Evolutionary conservation across 2,113 vertebrate species (phyloP).

Genomic region (Lipophrys pholis): DNA sequence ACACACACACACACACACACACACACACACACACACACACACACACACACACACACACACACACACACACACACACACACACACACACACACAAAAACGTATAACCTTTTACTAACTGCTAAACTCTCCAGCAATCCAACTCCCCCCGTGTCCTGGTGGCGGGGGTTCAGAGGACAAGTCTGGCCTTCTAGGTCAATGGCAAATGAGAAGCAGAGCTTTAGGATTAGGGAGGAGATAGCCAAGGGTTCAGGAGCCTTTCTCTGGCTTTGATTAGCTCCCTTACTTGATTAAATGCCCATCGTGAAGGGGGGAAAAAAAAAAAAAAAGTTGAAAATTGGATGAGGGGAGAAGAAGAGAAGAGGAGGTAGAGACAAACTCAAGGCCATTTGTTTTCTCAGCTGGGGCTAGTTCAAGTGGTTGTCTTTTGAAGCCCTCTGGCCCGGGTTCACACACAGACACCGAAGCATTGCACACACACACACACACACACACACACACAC

Average conservation of each 20-base stretch:
- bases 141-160: conserved; percentile 61
- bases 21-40: conserved; percentile 21
- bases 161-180: conserved; percentile 68
- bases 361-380: conserved; percentile 69
- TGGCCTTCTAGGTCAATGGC: conserved; percentile 72
- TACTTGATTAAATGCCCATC: conserved; percentile 81
- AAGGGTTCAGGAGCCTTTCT: conserved; percentile 73
- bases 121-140: conserved; percentile 42
- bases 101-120: conserved; percentile 63
- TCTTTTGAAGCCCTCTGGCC: conserved; percentile 75
- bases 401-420: conserved; percentile 80
- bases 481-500: conserved; percentile 46
- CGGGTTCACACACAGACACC: conserved; percentile 51
- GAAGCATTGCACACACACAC: conserved; percentile 48
- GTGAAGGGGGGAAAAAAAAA: conserved; percentile 58
- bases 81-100: conserved; percentile 20
- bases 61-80: conserved; percentile 20
- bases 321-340: conserved; percentile 77
- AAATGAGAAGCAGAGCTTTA: conserved; percentile 80
- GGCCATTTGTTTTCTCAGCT: conserved; percentile 84
- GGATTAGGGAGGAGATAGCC: conserved; percentile 77
- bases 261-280: conserved; percentile 81
- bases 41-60: conserved; percentile 36
- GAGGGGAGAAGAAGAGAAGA: conserved; percentile 54
- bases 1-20: conserved; percentile 37